Percentiles rank a stretch among this genome's conserved stretches.
phyloP scores from a whole-genome alignment of 2,113 vertebrate species.

The Phoxinus phoxinus region DNA sequence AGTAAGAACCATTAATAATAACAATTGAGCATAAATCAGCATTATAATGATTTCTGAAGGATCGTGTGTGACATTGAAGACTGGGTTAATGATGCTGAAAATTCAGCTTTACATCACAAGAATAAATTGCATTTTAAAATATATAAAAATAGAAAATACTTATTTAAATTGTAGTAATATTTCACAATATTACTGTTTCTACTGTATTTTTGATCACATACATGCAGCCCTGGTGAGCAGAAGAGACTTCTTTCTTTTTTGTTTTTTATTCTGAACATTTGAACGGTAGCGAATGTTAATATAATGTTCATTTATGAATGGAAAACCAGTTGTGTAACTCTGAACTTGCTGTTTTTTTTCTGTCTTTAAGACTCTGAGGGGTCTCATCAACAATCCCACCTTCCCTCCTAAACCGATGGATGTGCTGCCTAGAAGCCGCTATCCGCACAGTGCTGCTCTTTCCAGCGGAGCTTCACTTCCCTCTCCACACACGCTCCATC shows the following conservation, averaged over 20 bases:
- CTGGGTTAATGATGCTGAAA: not conserved
- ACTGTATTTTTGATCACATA: not conserved
- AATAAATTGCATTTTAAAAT: not conserved
- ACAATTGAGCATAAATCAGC: too few species aligned
- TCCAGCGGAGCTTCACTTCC: slow-evolving; percentile 51
- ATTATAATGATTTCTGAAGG: not conserved
- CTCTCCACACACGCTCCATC: slow-evolving; percentile 67
- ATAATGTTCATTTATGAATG: not conserved
- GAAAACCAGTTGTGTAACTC: not conserved
- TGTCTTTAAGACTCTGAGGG: slow-evolving; percentile 68
- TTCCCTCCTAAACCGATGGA: slow-evolving; percentile 71
- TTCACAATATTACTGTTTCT: not conserved
- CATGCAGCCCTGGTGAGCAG: not conserved
- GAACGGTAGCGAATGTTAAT: not conserved
- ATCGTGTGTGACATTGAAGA: not conserved
- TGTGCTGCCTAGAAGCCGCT: slow-evolving; percentile 69
- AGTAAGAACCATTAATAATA: too few species aligned
- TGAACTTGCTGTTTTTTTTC: not conserved
- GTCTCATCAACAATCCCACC: slow-evolving; percentile 68
- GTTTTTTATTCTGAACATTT: not conserved
- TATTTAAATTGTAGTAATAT: not conserved
- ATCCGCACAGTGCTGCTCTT: slow-evolving; percentile 64
- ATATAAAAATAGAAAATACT: not conserved
- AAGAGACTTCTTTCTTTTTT: not conserved
- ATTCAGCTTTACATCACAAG: not conserved